A percentile compares a stretch with the other conserved stretches of the same genome.
These are phyloP conservation scores for Merodon equestris DNA, from an alignment of 2,888 invertebrate genomes.

Conservation along the genomic window DNA sequence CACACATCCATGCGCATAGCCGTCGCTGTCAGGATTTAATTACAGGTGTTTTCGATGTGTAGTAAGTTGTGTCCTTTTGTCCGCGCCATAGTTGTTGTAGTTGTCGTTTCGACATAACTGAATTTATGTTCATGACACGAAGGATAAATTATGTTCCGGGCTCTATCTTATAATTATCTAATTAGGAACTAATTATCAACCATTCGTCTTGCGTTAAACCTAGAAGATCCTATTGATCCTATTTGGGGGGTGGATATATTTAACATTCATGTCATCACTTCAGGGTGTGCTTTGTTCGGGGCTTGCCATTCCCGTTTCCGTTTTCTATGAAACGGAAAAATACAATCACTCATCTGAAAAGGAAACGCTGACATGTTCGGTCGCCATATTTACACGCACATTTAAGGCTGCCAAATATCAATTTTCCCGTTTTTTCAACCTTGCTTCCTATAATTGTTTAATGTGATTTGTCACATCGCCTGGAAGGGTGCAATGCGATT, in stretches of 20 bases:
- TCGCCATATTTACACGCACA: conserved; percentile 13
- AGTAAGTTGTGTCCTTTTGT: conserved; percentile 65
- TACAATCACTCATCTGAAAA: too few species aligned
- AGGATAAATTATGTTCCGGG: conserved; percentile 49
- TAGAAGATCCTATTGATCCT: conserved; percentile 1
- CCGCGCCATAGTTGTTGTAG: conserved; percentile 23
- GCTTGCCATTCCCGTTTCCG: not conserved
- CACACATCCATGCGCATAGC: conserved; percentile 6
- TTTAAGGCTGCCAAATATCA: conserved; percentile 16
- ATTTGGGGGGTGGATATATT: not conserved
- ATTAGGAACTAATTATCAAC: conserved; percentile 61
- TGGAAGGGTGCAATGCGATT: conserved; percentile 35
- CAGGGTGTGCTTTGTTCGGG: conserved; percentile 4
- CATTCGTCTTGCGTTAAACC: conserved; percentile 28
- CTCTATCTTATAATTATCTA: conserved; percentile 64
- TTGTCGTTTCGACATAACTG: not conserved
- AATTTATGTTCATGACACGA: conserved; percentile 58
- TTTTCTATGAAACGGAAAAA: too few species aligned
- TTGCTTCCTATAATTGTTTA: conserved; percentile 28
- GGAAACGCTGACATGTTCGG: conserved; percentile 28
- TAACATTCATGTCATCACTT: not conserved
- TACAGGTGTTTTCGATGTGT: conserved; percentile 60
- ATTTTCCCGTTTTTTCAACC: conserved; percentile 8
- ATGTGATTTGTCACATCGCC: conserved; percentile 47
- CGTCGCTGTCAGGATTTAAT: conserved; percentile 37